Base-by-base conservation (phyloP, 92 coral and sea anemone genomes). In the Micromussa lordhowensis region DNA sequence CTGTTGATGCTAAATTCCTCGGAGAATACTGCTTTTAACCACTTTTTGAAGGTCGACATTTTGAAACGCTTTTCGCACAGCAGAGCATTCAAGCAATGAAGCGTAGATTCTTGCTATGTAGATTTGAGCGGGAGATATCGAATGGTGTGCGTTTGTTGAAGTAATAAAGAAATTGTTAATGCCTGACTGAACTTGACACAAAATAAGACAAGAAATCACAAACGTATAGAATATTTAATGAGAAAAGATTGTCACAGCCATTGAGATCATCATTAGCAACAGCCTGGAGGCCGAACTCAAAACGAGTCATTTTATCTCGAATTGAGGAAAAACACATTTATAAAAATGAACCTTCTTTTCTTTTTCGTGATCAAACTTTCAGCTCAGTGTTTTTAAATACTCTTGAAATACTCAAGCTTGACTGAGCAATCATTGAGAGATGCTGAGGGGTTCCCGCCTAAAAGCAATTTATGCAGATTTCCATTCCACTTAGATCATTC, bases 381-480 rank as follows among this genome's bases (percentile, higher is more conserved):
- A 73, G 80, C 71, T n/a, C n/a, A n/a, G 38, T 54, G 73, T 32
- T n/a, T 80, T 80, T 80, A 58, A 80, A 80, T 32, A 57, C 44
- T 29, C 3, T 73, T 73, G 15, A 84, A 34, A 31, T 24, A 19
- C 66, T 57, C 55, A 73, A 84, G 80, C 80, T 32, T 73, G 54
- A 55, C 12, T 57, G 72, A 54, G 53, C 70, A 84, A 54, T 51
- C 40, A 72, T 70, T 51, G 76, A 69, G 31, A 21, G 78, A 44
- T 38, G 68, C 40, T 70, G 51, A 72, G 32, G 80, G 22, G 14
- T 34, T 73, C 72, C 70, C 87, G 80, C 87, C 71, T 35, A 74
- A 83, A 79, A 16, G 66, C 18, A 22, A 83, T 28, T 48, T 84
- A 84, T 84, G 87, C 80, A 53, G 87, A 83, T 54, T 58, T 2